A percentile compares a stretch with the other conserved stretches of the same genome.
Conservation (phyloP, 2,113 vertebrate genomes). For the Ardeotis arabs region DNA sequence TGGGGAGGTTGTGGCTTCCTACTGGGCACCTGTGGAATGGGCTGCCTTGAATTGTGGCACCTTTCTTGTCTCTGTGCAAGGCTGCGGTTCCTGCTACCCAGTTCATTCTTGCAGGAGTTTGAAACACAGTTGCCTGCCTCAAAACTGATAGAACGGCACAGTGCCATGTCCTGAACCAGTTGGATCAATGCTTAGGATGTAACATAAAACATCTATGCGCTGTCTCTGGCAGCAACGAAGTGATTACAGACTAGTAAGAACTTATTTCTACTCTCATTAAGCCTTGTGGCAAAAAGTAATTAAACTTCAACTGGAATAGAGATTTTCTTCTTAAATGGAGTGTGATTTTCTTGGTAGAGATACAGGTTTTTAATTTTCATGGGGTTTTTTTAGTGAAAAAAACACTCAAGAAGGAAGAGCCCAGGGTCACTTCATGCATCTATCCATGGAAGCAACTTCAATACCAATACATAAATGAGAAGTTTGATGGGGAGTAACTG, state of each 20-base stretch:
- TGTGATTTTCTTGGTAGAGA: background rate
- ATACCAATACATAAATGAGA: background rate
- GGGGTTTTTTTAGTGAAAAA: background rate
- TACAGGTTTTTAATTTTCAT: background rate
- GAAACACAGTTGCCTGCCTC: background rate
- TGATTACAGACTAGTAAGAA: background rate
- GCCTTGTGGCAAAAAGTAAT: background rate
- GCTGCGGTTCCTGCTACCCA: background rate
- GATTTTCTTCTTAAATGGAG: background rate
- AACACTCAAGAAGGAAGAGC: background rate
- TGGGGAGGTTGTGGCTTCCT: background rate
- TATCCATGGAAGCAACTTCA: background rate
- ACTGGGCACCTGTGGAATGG: background rate
- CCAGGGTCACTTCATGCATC: background rate
- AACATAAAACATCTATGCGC: background rate
- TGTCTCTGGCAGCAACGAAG: background rate
- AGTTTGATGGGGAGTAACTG: accelerated
- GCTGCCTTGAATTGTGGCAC: background rate
- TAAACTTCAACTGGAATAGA: background rate
- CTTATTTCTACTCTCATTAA: background rate
- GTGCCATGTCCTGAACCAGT: background rate
- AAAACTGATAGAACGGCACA: background rate
- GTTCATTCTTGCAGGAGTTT: background rate
- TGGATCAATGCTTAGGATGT: background rate
- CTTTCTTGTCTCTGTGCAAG: background rate